Percentiles rank a stretch among this genome's conserved stretches.
Evolutionary conservation across 2,888 invertebrate species (phyloP).

Genomic region (Anoplius nigerrimus): DNA sequence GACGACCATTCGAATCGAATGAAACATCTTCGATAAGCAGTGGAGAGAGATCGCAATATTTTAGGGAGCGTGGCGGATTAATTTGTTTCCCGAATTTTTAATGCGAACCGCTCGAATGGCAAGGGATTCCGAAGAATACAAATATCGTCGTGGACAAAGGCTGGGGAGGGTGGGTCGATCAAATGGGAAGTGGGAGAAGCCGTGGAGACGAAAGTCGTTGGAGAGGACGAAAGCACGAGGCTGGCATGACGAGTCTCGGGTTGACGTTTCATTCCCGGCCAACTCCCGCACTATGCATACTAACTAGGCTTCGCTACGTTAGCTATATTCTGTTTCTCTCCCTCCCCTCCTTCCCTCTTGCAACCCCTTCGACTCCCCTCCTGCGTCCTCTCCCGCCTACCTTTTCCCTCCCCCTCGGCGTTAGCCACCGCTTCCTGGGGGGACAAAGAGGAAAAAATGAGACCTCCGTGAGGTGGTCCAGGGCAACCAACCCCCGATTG

Average conservation of each 20-base stretch:
- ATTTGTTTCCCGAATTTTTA: not conserved
- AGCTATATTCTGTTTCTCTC: constrained; percentile 58
- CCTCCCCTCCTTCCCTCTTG: constrained; percentile 13
- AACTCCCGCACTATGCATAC: constrained; percentile 74
- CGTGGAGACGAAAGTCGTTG: constrained; percentile 58
- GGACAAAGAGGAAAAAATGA: constrained; percentile 48
- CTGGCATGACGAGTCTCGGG: constrained; percentile 73
- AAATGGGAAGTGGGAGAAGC: constrained; percentile 43
- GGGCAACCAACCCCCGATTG: constrained; percentile 46
- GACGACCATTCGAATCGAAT: too few species aligned
- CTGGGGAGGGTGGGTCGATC: constrained; percentile 34
- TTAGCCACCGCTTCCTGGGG: constrained; percentile 44
- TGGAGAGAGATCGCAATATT: too few species aligned
- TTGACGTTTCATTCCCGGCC: constrained; percentile 74
- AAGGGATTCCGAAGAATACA: constrained; percentile 24
- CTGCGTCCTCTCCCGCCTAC: constrained; percentile 16
- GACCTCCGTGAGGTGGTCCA: constrained; percentile 45
- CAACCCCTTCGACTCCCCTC: constrained; percentile 21
- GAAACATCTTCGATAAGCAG: too few species aligned
- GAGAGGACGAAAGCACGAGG: constrained; percentile 66
- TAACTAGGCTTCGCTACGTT: constrained; percentile 70
- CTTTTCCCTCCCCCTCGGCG: not conserved
- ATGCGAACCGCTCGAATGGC: constrained; percentile 4
- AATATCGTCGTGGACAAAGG: constrained; percentile 39
- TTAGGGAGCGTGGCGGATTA: not conserved